These are phyloP conservation scores for Porites divaricata DNA, from an alignment of 92 coral and sea anemone genomes.

Conservation along the genomic window DNA sequence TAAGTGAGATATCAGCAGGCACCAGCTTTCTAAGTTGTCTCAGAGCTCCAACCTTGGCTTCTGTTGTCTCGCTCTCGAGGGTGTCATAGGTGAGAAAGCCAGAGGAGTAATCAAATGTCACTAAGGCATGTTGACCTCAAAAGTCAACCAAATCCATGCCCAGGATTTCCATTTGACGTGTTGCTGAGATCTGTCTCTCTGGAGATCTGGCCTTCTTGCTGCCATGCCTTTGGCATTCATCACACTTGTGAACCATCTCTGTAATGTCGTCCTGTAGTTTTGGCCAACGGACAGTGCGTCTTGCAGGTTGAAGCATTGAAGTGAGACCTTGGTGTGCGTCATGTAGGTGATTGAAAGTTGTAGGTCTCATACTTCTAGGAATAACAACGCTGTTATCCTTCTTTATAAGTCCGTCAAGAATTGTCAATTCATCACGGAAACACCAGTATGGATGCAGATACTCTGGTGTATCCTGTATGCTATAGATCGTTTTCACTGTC, in stretches of 20 bases:
- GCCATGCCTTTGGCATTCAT: constrained; percentile 66
- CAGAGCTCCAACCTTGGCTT: too few species aligned
- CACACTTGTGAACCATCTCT: constrained; percentile 60
- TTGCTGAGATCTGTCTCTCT: constrained; percentile 73
- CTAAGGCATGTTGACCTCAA: constrained; percentile 58
- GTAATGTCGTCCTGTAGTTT: constrained; percentile 61
- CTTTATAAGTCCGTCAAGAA: constrained; percentile 61
- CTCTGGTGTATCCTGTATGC: constrained; percentile 51
- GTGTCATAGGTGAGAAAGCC: constrained; percentile 61
- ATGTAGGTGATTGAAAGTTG: constrained; percentile 60
- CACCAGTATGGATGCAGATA: constrained; percentile 56
- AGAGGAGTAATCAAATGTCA: constrained; percentile 65
- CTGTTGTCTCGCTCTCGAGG: constrained; percentile 35
- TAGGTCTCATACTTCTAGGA: constrained; percentile 61
- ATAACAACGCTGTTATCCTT: constrained; percentile 62
- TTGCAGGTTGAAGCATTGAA: constrained; percentile 63
- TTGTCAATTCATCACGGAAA: constrained; percentile 60
- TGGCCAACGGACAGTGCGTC: constrained; percentile 69
- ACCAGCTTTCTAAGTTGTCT: too few species aligned
- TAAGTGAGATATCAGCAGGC: too few species aligned
- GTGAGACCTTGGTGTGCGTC: constrained; percentile 71
- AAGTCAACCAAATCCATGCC: constrained; percentile 57
- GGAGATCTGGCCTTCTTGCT: constrained; percentile 73
- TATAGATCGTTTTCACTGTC: too few species aligned
- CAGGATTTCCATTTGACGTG: constrained; percentile 74